phyloP scores from a whole-genome alignment of 1,140 invertebrate species.

The Drosophila orosa region DNA sequence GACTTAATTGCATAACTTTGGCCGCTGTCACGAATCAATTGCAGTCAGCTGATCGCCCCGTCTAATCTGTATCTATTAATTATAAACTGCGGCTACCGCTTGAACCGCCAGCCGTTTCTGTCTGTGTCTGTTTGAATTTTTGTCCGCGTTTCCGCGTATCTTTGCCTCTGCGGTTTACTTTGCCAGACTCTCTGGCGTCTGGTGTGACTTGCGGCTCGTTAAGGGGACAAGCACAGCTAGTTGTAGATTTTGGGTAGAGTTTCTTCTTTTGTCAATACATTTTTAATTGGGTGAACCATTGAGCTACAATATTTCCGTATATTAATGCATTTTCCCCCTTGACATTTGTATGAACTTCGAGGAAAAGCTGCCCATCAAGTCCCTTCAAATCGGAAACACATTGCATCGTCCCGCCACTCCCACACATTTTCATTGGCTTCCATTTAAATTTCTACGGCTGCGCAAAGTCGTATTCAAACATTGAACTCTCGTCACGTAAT shows the following conservation, averaged over 20 bases:
- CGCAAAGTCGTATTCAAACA: conserved; percentile 24
- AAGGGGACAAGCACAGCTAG: background rate
- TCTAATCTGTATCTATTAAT: conserved; percentile 38
- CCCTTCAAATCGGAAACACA: background rate
- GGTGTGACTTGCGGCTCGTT: background rate
- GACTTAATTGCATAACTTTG: conserved; percentile 40
- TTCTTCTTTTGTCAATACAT: background rate
- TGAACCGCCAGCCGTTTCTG: background rate
- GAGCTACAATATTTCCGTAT: background rate
- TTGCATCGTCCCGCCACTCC: conserved; percentile 4
- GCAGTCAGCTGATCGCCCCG: conserved; percentile 29
- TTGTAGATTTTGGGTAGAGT: no score
- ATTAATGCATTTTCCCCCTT: background rate
- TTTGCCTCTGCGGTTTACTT: conserved; percentile 25
- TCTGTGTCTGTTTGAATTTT: conserved; percentile 4
- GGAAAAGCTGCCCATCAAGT: background rate
- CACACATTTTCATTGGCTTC: conserved; percentile 2
- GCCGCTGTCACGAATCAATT: conserved; percentile 24
- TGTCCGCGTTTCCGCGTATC: conserved; percentile 2
- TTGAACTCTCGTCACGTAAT: conserved; percentile 53
- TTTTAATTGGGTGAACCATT: background rate
- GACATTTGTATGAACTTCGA: background rate
- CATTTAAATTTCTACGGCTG: conserved; percentile 15
- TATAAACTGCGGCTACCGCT: conserved; percentile 6
- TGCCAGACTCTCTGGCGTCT: conserved; percentile 31